phyloP scores from a whole-genome alignment of 2,113 vertebrate species.

The Fregetta grallaria region DNA sequence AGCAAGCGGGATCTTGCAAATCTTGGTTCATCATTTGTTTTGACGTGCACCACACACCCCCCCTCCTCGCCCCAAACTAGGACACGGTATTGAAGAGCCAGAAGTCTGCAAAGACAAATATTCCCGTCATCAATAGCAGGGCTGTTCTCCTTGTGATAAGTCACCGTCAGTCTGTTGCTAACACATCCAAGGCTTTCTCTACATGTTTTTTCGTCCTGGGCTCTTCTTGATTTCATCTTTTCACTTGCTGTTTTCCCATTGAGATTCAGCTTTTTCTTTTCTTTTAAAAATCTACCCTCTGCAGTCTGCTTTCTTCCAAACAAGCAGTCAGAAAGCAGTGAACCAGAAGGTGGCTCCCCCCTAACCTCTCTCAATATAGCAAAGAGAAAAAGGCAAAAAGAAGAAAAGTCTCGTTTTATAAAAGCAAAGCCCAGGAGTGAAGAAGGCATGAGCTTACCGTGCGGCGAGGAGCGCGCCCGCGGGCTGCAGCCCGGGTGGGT shows the following conservation, averaged over 20 bases:
- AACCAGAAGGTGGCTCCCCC: background rate
- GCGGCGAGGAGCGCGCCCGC: accelerated
- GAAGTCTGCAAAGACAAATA: background rate
- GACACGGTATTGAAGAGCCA: background rate
- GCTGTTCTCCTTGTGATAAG: background rate
- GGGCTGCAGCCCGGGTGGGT: background rate
- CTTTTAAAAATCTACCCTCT: background rate
- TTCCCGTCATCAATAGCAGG: background rate
- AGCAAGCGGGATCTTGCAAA: background rate
- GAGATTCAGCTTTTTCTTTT: background rate
- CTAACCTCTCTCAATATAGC: background rate
- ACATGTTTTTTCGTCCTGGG: background rate
- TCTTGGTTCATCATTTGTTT: background rate
- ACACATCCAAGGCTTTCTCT: background rate
- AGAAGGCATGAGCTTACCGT: background rate
- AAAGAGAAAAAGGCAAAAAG: background rate
- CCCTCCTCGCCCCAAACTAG: background rate
- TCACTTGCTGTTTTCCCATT: background rate
- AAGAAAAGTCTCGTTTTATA: background rate
- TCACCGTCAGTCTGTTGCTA: background rate
- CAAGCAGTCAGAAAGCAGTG: background rate
- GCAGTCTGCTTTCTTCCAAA: background rate
- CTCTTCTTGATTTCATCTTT: background rate
- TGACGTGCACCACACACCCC: too few relatives aligned
- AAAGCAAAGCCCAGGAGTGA: background rate